Evolutionary conservation across 2,888 invertebrate genomes (phyloP).

Genomic region (Rhodophaea formosa): DNA sequence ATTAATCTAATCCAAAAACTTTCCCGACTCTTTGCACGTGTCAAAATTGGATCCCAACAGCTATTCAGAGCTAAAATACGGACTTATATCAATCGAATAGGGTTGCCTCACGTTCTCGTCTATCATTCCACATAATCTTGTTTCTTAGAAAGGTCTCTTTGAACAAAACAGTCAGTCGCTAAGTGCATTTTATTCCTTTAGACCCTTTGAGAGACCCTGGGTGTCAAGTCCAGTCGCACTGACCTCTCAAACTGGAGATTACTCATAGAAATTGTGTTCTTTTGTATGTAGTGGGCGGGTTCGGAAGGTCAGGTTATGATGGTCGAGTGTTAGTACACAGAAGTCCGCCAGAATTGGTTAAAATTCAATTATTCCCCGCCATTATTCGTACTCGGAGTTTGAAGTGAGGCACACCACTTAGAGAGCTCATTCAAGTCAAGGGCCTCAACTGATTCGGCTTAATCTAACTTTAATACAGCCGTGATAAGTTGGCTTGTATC

Average conservation of each 20-base stretch:
- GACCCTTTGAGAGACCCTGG: conserved; percentile 52
- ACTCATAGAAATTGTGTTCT: conserved; percentile 20
- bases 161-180: conserved; percentile 55
- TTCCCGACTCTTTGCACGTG: background rate
- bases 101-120: conserved; percentile 42
- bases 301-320: conserved; percentile 31
- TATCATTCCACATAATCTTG: conserved; percentile 55
- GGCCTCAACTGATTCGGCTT: conserved; percentile 44
- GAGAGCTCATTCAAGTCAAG: conserved; percentile 43
- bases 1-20: background rate
- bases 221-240: conserved; percentile 30
- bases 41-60: background rate
- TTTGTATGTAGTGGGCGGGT: conserved; percentile 23
- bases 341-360: conserved; percentile 57
- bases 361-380: conserved; percentile 66
- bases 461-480: conserved; percentile 51
- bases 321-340: conserved; percentile 39
- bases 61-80: conserved; percentile 22
- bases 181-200: conserved; percentile 66
- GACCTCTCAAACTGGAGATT: conserved; percentile 29
- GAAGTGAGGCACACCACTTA: conserved; percentile 50
- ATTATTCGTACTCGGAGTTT: conserved; percentile 61
- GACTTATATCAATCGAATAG: conserved; percentile 36
- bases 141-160: conserved; percentile 52
- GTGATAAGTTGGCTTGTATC: conserved; percentile 28